Evolutionary conservation across 2,888 invertebrate genomes (phyloP), one percentile per base, ranked within the genome.

Genomic region (Fragum sueziense): DNA sequence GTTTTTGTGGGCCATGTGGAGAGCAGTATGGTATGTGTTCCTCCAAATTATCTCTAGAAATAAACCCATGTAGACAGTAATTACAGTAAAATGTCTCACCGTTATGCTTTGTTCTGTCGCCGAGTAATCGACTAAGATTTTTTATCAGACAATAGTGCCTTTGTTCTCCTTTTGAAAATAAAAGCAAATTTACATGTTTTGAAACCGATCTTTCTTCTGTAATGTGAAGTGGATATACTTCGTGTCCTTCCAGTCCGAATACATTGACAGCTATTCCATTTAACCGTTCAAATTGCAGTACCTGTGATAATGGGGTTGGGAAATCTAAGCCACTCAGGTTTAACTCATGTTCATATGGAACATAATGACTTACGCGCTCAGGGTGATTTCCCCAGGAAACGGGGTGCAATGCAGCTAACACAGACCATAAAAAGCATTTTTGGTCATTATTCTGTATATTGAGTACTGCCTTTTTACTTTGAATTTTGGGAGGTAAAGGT

Each of bases 401-500:
- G 11, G 67, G 61, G 47, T 79, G 76, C 2, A 82, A 33, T 11
- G 52, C 37, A 25, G 72, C 75, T 9, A 81, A n/a, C 0, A 81
- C 68, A 34, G 70, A 61, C 76, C 77, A 81, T 11, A 72, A 14
- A 54, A 81, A 79, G 37, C 76, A 70, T 59, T 70, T 84, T 14
- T 84, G 73, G 41, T 81, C 77, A 22, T 33, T n/a, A 72, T 81
- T 76, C 67, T 75, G 59, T 25, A 81, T 78, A 73, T 82, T 80
- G 4, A 85, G 54, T 7, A 82, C 72, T 1, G 79, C 57, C n/a
- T 75, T 68, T 34, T 72, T 67, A 14, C 74, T 75, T 34, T 69
- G 47, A 22, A 71, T 69, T n/a, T n/a, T n/a, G n/a, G n/a, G n/a
- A n/a, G n/a, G n/a, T n/a, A n/a, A n/a, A n/a, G n/a, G n/a, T n/a